phyloP scores from a whole-genome alignment of 2,888 invertebrate species.

The Nemoura dubitans region DNA sequence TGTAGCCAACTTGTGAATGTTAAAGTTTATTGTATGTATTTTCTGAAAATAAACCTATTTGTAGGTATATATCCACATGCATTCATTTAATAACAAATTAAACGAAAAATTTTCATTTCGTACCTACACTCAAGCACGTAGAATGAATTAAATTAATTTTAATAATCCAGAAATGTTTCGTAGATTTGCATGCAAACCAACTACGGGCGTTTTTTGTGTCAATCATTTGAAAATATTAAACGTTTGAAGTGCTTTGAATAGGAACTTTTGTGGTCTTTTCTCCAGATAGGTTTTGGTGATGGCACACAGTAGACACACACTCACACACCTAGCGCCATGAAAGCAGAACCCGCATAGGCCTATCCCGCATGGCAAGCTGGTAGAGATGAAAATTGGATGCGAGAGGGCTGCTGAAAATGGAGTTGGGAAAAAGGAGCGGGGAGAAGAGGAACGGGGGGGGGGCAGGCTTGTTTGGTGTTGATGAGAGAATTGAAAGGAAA shows the following conservation, averaged over 20 bases:
- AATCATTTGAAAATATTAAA: neutral
- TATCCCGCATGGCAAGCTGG: neutral
- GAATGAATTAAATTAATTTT: neutral
- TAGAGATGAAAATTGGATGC: neutral
- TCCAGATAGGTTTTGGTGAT: neutral
- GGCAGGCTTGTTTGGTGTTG: constrained; percentile 7
- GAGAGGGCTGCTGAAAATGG: neutral
- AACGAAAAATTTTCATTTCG: too few species aligned
- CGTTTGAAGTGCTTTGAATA: neutral
- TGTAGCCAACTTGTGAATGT: too few species aligned
- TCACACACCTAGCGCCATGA: neutral
- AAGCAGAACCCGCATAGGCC: neutral
- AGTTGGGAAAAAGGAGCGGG: neutral
- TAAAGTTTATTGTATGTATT: too few species aligned
- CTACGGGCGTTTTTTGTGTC: neutral
- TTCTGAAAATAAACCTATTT: too few species aligned
- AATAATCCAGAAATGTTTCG: neutral
- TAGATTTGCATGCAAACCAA: neutral
- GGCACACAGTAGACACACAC: neutral
- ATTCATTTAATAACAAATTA: too few species aligned
- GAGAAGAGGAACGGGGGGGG: neutral
- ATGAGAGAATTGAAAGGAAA: constrained; percentile 12
- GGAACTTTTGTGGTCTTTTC: neutral
- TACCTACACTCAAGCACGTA: too few species aligned
- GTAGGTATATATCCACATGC: too few species aligned